Base-by-base conservation (phyloP, 1,140 invertebrate genomes). In the Polypedilum vanderplanki region DNA sequence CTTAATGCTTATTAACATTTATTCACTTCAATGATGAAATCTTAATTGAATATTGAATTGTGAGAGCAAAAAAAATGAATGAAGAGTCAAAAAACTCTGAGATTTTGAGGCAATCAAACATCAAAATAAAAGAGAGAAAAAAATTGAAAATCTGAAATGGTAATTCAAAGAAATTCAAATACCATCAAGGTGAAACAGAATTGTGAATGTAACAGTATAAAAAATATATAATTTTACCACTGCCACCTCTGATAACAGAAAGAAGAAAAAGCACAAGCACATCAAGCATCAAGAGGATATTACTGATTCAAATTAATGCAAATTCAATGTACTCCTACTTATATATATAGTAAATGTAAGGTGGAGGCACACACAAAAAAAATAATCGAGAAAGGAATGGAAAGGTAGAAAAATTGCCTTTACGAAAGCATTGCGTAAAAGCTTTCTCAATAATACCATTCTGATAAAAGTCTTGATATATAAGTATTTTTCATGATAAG, bases 281-380 rank as follows among this genome's bases (percentile, higher is more conserved):
- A 46, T 10, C 2, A 8, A 8, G 15, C 41, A 46, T 46, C 41
- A 46, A 46, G 41, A 10, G 41, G 41, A 46, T 46, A 46, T 46
- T 46, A 46, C 41, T 46, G 41, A 46, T 46, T 46, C 41, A 46
- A 46, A 46, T 46, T 46, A 46, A 46, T 46, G 41, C 41, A 46
- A 46, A 46, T 46, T 46, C 41, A 8, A 46, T 46, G 41, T 46
- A 46, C 41, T 46, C 41, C 41, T 15, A 46, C 41, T 10, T 8
- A 46, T 10, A 46, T 10, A 46, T 10, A 46, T 10, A 7, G 15
- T 3, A 46, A 46, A 46, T 46, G 41, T 46, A 15, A 46, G 9
- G 41, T 10, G 41, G 7, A 10, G 2, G 41, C 9, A 46, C n/a
- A n/a, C n/a, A n/a, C n/a, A 46, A 10, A 41, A 41, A 41, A 41